These are phyloP conservation scores for Elanoides forficatus DNA, from an alignment of 2,113 vertebrate species.

Conservation along the genomic window DNA sequence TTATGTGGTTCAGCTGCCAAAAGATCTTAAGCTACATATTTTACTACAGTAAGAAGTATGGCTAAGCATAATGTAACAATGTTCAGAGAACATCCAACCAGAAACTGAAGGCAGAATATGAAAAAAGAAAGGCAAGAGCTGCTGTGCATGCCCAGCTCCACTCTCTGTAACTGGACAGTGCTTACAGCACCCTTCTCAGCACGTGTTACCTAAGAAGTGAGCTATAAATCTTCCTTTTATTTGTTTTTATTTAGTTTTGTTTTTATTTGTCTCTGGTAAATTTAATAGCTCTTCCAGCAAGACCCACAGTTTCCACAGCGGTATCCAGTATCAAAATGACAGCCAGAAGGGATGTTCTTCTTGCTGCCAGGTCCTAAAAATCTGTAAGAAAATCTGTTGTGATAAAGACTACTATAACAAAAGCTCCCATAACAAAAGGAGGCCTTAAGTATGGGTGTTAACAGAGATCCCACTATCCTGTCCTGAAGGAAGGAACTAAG, in stretches of 20 bases:
- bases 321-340: not conserved
- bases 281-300: not conserved
- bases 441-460: not conserved
- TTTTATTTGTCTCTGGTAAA: not conserved
- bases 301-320: not conserved
- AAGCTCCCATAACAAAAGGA: not conserved
- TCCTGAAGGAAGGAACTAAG: not conserved
- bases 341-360: not conserved
- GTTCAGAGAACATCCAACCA: not conserved
- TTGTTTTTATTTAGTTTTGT: not conserved
- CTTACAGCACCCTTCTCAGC: not conserved
- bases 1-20: not conserved
- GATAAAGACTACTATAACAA: not conserved
- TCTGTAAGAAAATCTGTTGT: not conserved
- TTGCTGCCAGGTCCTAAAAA: not conserved
- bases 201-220: not conserved
- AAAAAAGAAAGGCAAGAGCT: not conserved
- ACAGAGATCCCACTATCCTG: rapidly evolving
- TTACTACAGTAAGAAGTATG: not conserved
- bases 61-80: rapidly evolving
- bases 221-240: not conserved
- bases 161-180: not conserved
- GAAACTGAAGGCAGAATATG: not conserved
- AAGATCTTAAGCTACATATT: not conserved
- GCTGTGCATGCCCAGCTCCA: not conserved